Percentiles rank a stretch among this genome's conserved stretches.
These are phyloP conservation scores for Phrixothrix hirtus DNA, from an alignment of 2,888 invertebrate genomes.

Conservation along the genomic window DNA sequence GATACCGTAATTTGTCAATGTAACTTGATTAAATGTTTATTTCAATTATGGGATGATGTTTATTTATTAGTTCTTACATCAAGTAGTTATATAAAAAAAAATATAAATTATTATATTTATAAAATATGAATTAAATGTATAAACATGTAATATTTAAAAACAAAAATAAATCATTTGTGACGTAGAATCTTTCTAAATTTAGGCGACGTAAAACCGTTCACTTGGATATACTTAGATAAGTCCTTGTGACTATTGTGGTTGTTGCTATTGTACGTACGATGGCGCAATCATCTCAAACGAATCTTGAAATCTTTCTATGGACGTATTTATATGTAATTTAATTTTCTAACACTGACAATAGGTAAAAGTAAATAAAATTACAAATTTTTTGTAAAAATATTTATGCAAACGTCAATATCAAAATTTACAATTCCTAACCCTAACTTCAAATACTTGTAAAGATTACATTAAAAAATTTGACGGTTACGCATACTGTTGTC, in stretches of 20 bases:
- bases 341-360: too few relatives aligned
- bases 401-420: too few relatives aligned
- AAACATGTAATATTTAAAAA: not conserved
- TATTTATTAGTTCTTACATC: too few relatives aligned
- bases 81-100: too few relatives aligned
- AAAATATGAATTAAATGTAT: too few relatives aligned
- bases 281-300: not conserved
- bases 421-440: not conserved
- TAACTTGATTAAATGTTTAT: not conserved
- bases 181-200: not conserved
- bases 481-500: constrained; percentile 10
- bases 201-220: not conserved
- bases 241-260: not conserved
- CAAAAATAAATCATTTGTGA: not conserved
- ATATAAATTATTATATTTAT: too few relatives aligned
- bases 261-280: not conserved
- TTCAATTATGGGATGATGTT: too few relatives aligned
- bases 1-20: not conserved
- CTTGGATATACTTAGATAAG: not conserved
- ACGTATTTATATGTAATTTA: too few relatives aligned
- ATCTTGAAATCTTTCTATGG: too few relatives aligned
- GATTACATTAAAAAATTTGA: constrained; percentile 1
- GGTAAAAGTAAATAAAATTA: too few relatives aligned
- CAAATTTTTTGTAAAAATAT: too few relatives aligned
- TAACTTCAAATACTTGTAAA: not conserved